These are phyloP conservation scores for Acrobeloides nanus DNA, from an alignment of 2,888 invertebrate genomes.

Conservation along the genomic window DNA sequence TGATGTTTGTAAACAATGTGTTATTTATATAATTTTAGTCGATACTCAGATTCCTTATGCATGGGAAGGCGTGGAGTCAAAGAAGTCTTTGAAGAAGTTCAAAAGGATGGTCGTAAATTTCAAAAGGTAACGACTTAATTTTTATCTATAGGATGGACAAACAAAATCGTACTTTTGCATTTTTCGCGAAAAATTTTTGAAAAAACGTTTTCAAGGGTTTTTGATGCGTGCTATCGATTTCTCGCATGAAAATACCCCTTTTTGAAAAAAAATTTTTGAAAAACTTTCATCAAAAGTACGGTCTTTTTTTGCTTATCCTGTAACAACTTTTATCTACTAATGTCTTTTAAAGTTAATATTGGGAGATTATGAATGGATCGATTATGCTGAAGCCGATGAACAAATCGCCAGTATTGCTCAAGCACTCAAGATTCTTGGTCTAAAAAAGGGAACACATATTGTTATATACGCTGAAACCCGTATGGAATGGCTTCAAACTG, in stretches of 20 bases:
- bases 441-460: conserved; percentile 57
- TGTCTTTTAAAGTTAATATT: conserved; percentile 45
- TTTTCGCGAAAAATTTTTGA: no score
- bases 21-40: conserved; percentile 20
- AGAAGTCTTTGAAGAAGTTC: conserved; percentile 85
- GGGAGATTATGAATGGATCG: conserved; percentile 45
- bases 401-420: conserved; percentile 72
- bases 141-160: no score
- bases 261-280: no score
- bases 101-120: conserved; percentile 85
- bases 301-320: no score
- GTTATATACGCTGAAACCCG: conserved; percentile 94
- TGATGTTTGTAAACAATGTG: conserved; percentile 23
- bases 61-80: conserved; percentile 57
- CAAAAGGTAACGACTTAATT: no score
- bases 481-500: conserved; percentile 93
- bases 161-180: no score
- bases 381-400: conserved; percentile 58
- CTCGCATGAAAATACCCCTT: no score
- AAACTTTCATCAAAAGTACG: no score
- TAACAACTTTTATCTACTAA: conserved; percentile 58
- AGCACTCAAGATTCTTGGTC: conserved; percentile 73
- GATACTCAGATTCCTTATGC: conserved; percentile 35
- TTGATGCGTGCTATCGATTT: no score
- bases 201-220: no score